phyloP scores from a whole-genome alignment of 1,140 invertebrate genomes.

The Melipona quadrifasciata region DNA sequence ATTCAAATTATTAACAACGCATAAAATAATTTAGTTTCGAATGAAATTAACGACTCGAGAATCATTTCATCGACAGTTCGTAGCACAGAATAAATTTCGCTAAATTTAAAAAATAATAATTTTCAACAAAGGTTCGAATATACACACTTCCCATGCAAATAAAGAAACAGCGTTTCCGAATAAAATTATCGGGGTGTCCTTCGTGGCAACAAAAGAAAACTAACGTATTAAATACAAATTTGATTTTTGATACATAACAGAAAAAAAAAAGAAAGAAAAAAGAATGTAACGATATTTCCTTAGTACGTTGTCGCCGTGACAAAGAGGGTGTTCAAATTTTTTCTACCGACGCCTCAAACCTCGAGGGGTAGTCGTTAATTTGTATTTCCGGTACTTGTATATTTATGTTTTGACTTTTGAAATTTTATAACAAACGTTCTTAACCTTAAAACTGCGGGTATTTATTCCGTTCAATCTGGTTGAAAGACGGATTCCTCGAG shows the following conservation, averaged over 20 bases:
- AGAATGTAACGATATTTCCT: too few relatives aligned
- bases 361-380: too few relatives aligned
- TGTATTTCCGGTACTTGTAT: too few relatives aligned
- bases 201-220: neutral
- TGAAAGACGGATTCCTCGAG: neutral
- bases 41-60: neutral
- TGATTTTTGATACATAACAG: too few relatives aligned
- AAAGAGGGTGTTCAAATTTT: too few relatives aligned
- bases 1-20: neutral
- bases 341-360: too few relatives aligned
- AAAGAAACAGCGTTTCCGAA: constrained; percentile 25
- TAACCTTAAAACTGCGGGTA: constrained; percentile 3
- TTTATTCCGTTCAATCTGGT: neutral
- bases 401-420: constrained; percentile 1
- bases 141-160: neutral
- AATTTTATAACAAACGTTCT: neutral
- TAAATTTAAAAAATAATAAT: neutral
- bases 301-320: too few relatives aligned
- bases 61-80: neutral
- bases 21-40: neutral
- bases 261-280: too few relatives aligned
- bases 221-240: neutral
- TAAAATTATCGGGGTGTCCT: constrained; percentile 15
- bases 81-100: neutral
- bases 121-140: neutral